Conservation (phyloP, 2,797 vertebrate genomes). For the Scarus forsteni region DNA sequence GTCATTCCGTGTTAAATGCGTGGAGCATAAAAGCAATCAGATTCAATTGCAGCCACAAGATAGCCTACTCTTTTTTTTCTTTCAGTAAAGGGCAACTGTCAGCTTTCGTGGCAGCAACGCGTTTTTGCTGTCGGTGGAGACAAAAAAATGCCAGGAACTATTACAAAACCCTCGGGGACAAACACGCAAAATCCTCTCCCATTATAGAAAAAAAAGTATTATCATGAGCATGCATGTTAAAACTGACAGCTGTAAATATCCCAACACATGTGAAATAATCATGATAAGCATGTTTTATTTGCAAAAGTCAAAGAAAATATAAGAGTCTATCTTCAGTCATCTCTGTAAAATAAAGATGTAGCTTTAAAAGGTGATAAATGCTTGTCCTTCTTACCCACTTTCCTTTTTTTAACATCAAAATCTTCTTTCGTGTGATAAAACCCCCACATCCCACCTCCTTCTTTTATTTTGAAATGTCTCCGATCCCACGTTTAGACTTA, state of each 20-base stretch:
- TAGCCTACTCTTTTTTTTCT: slow-evolving; percentile 20
- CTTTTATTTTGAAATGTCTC: slow-evolving; percentile 76
- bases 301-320: slow-evolving; percentile 70
- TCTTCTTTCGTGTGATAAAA: slow-evolving; percentile 32
- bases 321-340: slow-evolving; percentile 84
- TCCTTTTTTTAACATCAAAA: slow-evolving; percentile 24
- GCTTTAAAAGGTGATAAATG: slow-evolving; percentile 51
- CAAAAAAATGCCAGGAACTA: slow-evolving; percentile 10
- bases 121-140: slow-evolving; percentile 3
- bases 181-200: slow-evolving; percentile 38
- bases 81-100: slow-evolving; percentile 66
- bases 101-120: slow-evolving; percentile 33
- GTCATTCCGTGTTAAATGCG: slow-evolving; percentile 45
- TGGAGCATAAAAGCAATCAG: slow-evolving; percentile 50
- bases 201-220: slow-evolving; percentile 33
- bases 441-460: slow-evolving; percentile 42
- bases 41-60: slow-evolving; percentile 65
- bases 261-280: slow-evolving; percentile 68
- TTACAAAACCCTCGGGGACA: slow-evolving; percentile 18
- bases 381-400: slow-evolving; percentile 38
- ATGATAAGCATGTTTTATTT: slow-evolving; percentile 72
- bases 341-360: slow-evolving; percentile 76
- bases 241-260: slow-evolving; percentile 51
- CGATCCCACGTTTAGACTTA: slow-evolving; percentile 76
- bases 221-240: slow-evolving; percentile 72